Evolutionary conservation across 2,888 invertebrate species (phyloP).

Genomic region (Gasteruption jaculator): DNA sequence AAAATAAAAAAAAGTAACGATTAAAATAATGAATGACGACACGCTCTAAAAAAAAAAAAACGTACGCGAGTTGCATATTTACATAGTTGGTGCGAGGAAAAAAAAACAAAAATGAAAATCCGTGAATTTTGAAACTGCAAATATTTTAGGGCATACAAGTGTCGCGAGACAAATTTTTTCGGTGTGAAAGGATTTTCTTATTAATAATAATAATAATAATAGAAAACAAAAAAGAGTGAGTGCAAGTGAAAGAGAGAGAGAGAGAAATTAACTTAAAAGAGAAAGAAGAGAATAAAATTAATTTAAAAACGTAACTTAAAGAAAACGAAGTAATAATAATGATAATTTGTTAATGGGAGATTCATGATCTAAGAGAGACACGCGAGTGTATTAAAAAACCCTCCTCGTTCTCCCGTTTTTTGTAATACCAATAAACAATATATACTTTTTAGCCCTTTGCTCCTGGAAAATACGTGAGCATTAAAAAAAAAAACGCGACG

Average conservation of each 20-base stretch:
- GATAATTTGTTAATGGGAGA: no score
- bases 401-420: conserved; percentile 4
- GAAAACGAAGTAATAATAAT: no score
- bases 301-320: no score
- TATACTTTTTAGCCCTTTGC: conserved; percentile 11
- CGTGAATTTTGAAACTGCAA: conserved; percentile 22
- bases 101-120: conserved; percentile 23
- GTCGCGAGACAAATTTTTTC: not conserved
- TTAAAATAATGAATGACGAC: conserved; percentile 1
- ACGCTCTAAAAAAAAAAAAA: conserved; percentile 6
- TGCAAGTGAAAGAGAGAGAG: conserved; percentile 14
- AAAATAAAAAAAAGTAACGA: conserved; percentile 12
- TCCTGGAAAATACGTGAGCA: conserved; percentile 18
- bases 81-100: not conserved
- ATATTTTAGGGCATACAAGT: not conserved
- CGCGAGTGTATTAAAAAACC: no score
- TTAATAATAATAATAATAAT: not conserved
- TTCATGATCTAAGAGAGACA: no score
- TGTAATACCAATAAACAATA: no score
- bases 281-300: no score
- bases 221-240: conserved; percentile 12
- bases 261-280: no score
- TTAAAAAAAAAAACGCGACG: conserved; percentile 38
- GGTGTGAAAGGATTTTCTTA: not conserved
- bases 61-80: conserved; percentile 1